Conservation (phyloP, 2,888 invertebrate species). For the Neelides folsomi region DNA sequence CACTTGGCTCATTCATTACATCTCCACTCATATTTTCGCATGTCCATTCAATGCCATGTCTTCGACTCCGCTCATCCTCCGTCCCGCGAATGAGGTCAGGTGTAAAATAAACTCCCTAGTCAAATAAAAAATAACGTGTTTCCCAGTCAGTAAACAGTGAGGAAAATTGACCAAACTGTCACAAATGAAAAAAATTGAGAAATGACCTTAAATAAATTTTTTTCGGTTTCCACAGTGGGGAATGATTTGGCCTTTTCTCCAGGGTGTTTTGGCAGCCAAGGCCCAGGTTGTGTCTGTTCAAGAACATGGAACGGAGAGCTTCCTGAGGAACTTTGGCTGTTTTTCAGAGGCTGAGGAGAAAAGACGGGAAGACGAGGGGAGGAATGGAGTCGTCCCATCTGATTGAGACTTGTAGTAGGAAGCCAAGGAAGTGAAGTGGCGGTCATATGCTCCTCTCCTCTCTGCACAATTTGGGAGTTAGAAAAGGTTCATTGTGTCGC, state of each 20-base stretch:
- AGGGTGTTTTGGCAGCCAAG: constrained; percentile 5
- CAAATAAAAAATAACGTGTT: not conserved
- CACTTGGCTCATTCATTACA: not conserved
- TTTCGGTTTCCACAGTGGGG: not conserved
- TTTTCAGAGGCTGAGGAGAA: not conserved
- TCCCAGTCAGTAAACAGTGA: not conserved
- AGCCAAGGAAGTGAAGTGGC: too few relatives aligned
- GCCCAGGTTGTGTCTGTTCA: not conserved
- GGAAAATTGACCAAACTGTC: too few relatives aligned
- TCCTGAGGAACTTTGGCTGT: not conserved
- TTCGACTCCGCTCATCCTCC: constrained; percentile 9
- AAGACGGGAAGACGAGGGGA: not conserved
- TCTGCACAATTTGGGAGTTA: too few relatives aligned
- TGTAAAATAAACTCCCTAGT: constrained; percentile 17
- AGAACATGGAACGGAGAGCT: not conserved
- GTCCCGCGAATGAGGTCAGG: constrained; percentile 29
- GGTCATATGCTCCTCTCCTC: too few relatives aligned
- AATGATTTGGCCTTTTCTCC: not conserved
- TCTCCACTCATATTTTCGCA: not conserved
- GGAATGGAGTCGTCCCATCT: not conserved
- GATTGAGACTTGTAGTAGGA: not conserved
- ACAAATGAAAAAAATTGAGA: constrained; percentile 2
- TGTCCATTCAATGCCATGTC: constrained; percentile 1
- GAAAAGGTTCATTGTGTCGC: too few relatives aligned
- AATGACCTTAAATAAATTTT: not conserved